phyloP scores from a whole-genome alignment of 2,888 invertebrate species.

The Marasmarcha lunaedactyla region DNA sequence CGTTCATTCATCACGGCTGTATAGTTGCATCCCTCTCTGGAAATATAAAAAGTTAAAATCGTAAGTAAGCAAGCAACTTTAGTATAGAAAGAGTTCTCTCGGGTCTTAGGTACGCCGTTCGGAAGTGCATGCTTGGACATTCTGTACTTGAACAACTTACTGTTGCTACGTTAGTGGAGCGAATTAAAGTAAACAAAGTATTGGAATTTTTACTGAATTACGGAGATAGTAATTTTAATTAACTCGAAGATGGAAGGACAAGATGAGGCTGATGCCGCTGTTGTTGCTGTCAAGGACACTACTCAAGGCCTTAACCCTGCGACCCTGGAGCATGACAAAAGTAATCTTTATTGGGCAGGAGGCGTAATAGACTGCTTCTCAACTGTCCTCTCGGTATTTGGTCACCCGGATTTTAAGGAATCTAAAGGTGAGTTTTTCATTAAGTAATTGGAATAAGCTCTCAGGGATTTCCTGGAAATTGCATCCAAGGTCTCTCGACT shows the following conservation, averaged over 20 bases:
- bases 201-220: background rate
- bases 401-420: slow-evolving; percentile 78
- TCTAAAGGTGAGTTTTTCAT: slow-evolving; percentile 58
- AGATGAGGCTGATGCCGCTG: slow-evolving; percentile 17
- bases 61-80: no score
- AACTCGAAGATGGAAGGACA: slow-evolving; percentile 12
- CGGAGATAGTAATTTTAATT: background rate
- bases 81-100: no score
- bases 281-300: slow-evolving; percentile 19
- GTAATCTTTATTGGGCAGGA: slow-evolving; percentile 77
- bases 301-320: slow-evolving; percentile 18
- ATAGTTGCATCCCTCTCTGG: no score
- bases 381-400: slow-evolving; percentile 89
- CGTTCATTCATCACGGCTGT: no score
- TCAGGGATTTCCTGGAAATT: slow-evolving; percentile 15
- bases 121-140: no score
- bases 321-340: slow-evolving; percentile 43
- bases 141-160: no score
- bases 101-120: no score
- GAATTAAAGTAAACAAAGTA: background rate
- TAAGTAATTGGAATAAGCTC: slow-evolving; percentile 10
- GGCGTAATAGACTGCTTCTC: slow-evolving; percentile 90
- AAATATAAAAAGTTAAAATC: no score
- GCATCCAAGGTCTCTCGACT: slow-evolving; percentile 20
- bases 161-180: no score